These are phyloP conservation scores for Anthoscopus minutus DNA, from an alignment of 2,113 vertebrate genomes.

Conservation along the genomic window DNA sequence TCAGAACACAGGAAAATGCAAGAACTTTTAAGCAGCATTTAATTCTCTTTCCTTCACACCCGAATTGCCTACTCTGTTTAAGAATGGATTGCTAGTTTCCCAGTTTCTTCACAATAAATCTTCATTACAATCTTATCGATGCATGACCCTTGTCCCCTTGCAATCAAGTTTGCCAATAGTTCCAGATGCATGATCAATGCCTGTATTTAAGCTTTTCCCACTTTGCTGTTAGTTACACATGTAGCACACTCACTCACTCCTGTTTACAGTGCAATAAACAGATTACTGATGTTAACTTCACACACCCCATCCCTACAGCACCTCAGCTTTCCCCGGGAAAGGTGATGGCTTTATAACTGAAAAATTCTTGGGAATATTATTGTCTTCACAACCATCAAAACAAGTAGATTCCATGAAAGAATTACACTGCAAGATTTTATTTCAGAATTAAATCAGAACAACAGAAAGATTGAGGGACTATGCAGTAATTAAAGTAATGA, in stretches of 20 bases:
- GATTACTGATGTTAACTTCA: neutral
- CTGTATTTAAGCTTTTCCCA: neutral
- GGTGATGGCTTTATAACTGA: neutral
- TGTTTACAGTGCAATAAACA: neutral
- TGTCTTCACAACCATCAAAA: neutral
- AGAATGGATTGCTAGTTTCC: neutral
- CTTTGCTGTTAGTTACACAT: neutral
- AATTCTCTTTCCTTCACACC: neutral
- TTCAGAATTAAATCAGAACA: neutral
- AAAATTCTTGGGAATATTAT: neutral
- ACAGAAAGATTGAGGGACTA: neutral
- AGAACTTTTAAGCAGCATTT: neutral
- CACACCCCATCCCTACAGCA: too few relatives aligned
- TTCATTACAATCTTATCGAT: conserved; percentile 8
- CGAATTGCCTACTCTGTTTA: neutral
- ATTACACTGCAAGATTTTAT: neutral
- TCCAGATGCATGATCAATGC: neutral
- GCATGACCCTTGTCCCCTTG: neutral
- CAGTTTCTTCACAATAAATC: neutral
- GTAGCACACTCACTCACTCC: neutral
- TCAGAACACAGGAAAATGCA: neutral
- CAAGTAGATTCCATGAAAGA: neutral
- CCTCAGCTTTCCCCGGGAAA: neutral
- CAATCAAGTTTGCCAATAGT: neutral
- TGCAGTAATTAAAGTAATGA: neutral